Conservation (phyloP, 2,888 invertebrate genomes). For the Ophion obscuratus region DNA sequence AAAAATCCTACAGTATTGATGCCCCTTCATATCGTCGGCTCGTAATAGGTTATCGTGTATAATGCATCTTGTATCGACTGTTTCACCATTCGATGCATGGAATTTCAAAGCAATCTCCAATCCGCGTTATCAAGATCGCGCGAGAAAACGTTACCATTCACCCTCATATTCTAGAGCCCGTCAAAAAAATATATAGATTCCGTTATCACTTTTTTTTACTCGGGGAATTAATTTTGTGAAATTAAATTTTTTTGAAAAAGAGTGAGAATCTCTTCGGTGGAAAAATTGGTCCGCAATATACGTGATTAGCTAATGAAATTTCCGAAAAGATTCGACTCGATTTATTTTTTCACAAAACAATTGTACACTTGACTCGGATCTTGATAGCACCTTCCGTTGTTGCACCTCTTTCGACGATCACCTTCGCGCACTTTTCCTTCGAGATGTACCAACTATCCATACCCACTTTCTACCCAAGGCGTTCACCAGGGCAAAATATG, state of each 20-base stretch:
- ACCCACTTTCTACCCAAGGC: constrained; percentile 22
- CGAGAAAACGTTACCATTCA: too few relatives aligned
- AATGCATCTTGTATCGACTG: too few relatives aligned
- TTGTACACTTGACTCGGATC: neutral
- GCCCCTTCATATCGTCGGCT: too few relatives aligned
- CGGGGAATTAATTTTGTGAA: neutral
- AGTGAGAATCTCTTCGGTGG: too few relatives aligned
- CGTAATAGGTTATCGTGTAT: too few relatives aligned
- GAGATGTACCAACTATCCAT: constrained; percentile 14
- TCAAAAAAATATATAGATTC: neutral
- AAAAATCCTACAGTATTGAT: too few relatives aligned
- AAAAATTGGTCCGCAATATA: too few relatives aligned
- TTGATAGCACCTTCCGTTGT: neutral
- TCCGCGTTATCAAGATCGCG: too few relatives aligned
- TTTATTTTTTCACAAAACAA: neutral
- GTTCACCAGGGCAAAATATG: constrained; percentile 41
- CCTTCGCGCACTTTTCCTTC: constrained; percentile 41
- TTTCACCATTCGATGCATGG: neutral
- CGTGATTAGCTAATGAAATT: neutral
- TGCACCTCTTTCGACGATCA: constrained; percentile 21
- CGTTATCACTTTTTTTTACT: neutral
- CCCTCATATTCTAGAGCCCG: too few relatives aligned
- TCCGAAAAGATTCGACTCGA: neutral
- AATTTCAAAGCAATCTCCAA: neutral
- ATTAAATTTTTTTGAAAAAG: neutral